These are phyloP conservation scores for Aselliscus stoliczkanus DNA, from an alignment of 2,797 vertebrate species.

Conservation along the genomic window DNA sequence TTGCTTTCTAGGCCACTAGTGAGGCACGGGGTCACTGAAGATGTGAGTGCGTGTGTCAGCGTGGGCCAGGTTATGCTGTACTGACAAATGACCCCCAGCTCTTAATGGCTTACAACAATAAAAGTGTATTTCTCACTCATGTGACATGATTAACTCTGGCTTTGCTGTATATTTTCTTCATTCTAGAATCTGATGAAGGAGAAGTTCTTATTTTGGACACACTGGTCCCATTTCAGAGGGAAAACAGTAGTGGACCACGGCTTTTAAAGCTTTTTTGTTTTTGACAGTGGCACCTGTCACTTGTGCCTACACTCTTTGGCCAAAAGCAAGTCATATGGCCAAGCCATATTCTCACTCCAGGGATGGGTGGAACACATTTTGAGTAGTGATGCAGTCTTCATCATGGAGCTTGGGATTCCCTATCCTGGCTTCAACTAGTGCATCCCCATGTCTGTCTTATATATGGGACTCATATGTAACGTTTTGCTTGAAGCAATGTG, in stretches of 20 bases:
- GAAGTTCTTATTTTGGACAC: too few relatives aligned
- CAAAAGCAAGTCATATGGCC: background rate
- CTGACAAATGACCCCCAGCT: background rate
- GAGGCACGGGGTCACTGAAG: background rate
- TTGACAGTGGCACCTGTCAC: background rate
- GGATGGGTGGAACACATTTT: background rate
- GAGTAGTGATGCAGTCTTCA: background rate
- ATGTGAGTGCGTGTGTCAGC: background rate
- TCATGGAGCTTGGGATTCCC: too few relatives aligned
- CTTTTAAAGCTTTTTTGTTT: background rate
- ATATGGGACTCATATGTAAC: background rate
- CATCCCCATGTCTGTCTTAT: too few relatives aligned
- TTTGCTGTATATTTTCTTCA: background rate
- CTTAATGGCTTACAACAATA: background rate
- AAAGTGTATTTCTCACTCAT: background rate
- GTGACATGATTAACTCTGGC: background rate
- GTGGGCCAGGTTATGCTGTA: background rate
- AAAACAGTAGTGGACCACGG: background rate
- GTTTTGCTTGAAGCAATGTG: background rate
- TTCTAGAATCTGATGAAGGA: background rate
- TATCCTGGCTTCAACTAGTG: too few relatives aligned
- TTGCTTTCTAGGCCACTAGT: background rate
- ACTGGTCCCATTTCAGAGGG: background rate
- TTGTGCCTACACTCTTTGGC: background rate
- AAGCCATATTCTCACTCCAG: background rate